phyloP scores from a whole-genome alignment of 2,113 vertebrate species.

The Serilophus lunatus region DNA sequence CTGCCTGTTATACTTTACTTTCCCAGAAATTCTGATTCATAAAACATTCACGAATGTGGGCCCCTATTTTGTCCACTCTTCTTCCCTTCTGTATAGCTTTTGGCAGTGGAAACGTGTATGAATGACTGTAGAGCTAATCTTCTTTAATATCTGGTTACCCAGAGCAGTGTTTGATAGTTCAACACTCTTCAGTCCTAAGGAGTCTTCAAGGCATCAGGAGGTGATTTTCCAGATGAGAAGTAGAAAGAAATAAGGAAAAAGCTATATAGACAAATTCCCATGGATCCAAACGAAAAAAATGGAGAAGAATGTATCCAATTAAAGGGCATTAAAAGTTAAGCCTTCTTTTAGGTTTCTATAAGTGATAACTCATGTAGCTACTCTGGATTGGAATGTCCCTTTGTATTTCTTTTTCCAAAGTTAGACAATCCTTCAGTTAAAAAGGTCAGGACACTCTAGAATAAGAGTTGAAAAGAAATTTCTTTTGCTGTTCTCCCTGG shows the following conservation, averaged over 20 bases:
- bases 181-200: not conserved
- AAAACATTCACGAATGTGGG: not conserved
- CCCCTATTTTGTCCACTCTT: not conserved
- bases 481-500: not conserved
- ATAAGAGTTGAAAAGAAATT: not conserved
- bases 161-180: not conserved
- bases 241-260: not conserved
- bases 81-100: not conserved
- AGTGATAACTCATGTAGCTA: not conserved
- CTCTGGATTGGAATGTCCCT: not conserved
- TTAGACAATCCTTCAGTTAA: not conserved
- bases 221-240: conserved; percentile 23
- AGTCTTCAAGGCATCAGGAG: not conserved
- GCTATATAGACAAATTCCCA: not conserved
- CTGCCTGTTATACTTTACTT: not conserved
- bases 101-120: not conserved
- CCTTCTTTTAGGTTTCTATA: not conserved
- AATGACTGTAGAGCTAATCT: not conserved
- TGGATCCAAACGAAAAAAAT: not conserved
- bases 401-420: not conserved
- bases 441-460: not conserved
- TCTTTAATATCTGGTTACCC: not conserved
- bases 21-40: conserved; percentile 6
- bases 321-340: not conserved
- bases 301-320: not conserved